Conservation (phyloP, 1,140 invertebrate genomes). For the Parasteatoda tepidariorum region DNA sequence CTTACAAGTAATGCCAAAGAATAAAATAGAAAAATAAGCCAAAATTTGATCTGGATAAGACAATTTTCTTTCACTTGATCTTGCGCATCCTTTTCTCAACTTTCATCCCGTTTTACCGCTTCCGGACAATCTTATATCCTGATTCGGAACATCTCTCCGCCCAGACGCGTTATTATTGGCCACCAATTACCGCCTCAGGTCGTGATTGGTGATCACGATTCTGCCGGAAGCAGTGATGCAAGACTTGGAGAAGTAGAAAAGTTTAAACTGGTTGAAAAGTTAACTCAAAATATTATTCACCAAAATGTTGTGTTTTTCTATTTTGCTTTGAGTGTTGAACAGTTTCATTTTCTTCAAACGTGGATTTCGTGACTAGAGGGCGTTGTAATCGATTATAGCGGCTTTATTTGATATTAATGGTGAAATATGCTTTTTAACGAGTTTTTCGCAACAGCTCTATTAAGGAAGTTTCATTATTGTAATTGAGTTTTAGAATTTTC, state of each 20-base stretch:
- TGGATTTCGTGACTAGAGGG: conserved; percentile 19
- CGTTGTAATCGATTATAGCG: conserved; percentile 4
- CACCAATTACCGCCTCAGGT: conserved; percentile 40
- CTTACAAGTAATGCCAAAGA: no score
- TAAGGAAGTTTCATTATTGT: no score
- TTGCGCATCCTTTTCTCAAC: conserved; percentile 10
- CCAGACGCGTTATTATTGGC: conserved; percentile 24
- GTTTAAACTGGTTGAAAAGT: conserved; percentile 28
- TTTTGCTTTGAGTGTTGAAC: background rate
- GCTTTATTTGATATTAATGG: background rate
- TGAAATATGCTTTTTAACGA: background rate
- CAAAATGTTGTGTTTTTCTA: background rate
- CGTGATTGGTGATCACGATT: conserved; percentile 54
- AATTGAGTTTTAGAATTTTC: no score
- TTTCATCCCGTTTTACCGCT: conserved; percentile 33
- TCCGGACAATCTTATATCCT: conserved; percentile 52
- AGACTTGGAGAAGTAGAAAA: conserved; percentile 7
- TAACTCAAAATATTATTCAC: background rate
- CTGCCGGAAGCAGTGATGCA: conserved; percentile 59
- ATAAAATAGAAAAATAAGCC: no score
- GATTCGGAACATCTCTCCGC: conserved; percentile 22
- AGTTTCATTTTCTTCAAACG: background rate
- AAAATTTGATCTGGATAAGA: no score
- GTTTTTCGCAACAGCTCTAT: conserved; percentile 1
- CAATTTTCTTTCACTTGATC: background rate